A percentile compares a stretch with the other conserved stretches of the same genome.
These are phyloP conservation scores for Puntigrus tetrazona DNA, from an alignment of 2,113 vertebrate species.

Conservation along the genomic window DNA sequence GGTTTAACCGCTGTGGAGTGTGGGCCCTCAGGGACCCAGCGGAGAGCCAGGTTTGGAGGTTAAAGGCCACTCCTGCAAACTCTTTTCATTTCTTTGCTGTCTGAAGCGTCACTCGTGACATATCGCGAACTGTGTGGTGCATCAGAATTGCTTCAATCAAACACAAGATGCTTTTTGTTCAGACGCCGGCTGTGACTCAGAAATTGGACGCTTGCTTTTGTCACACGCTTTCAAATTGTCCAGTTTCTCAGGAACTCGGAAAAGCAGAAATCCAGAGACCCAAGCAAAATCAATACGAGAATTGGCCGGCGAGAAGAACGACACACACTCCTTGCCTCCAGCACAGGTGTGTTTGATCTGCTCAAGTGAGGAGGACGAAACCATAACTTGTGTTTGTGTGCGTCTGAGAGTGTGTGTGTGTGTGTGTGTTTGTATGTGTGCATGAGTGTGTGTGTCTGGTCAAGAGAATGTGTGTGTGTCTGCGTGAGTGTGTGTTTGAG, in stretches of 20 bases:
- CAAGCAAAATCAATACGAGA: not conserved
- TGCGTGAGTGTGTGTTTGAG: not conserved
- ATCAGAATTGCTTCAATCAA: constrained; percentile 22
- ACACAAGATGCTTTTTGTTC: not conserved
- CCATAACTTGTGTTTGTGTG: not conserved
- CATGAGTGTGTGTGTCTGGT: not conserved
- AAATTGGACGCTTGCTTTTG: constrained; percentile 8
- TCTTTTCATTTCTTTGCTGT: not conserved
- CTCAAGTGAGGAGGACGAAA: not conserved
- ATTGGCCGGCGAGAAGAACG: not conserved
- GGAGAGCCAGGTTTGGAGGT: not conserved
- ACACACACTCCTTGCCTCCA: not conserved
- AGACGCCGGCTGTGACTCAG: not conserved
- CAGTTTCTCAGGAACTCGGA: not conserved
- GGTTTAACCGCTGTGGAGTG: not conserved
- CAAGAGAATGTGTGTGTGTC: not conserved
- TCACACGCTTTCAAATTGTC: not conserved
- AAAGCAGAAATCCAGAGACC: constrained; percentile 1
- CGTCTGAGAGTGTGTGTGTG: not conserved
- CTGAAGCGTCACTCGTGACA: not conserved
- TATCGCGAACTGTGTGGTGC: not conserved
- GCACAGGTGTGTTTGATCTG: not conserved
- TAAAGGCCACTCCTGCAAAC: not conserved
- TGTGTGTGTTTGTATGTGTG: not conserved
- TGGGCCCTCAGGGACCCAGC: not conserved